Base-by-base conservation (phyloP, 2,888 invertebrate species). In the Troides oblongomaculatus region DNA sequence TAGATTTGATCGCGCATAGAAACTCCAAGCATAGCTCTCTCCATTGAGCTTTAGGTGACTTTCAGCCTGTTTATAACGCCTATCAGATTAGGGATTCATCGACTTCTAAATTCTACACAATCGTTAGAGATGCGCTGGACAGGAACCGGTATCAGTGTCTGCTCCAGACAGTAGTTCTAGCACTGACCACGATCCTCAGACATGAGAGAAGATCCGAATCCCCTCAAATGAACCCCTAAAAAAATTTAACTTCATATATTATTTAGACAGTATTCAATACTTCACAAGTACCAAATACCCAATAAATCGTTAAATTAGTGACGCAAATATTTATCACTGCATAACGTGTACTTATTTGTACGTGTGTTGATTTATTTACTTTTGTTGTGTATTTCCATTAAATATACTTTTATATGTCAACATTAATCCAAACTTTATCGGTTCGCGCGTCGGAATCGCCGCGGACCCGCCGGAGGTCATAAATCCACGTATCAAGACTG, bases 401-500 rank as follows among this genome's bases (percentile, higher is more conserved):
- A 66, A 57, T 58, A 58, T 59, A 66, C 62, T 66, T 62, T 67
- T 39, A 56, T 64, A 56, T 64, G 56, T 30, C 18, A 64, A 64
- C 67, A 61, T 67, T 62, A 68, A 71, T 71, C 64, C 64, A 56
- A 64, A 71, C 61, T 67, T 71, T 67, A 71, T 71, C 67, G 61
- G 59, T 62, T 50, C 65, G 64, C 67, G 30, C 61, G 46, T 70
- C 39, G 61, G 25, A 39, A 69, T 64, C 69, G 60, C n/a, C 50
- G 36, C 68, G 64, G 59, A 21, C 60, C 23, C 60, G 70, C 71
- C 74, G 81, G 73, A 71, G 72, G 79, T 79, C 74, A 85, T 86
- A 85, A 86, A 86, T 85, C 80, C 76, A 78, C 78, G 82, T 81
- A 83, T 85, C 83, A 82, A 80, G 78, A 76, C 67, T 67, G 70